Evolutionary conservation across 2,113 vertebrate genomes (phyloP).

Genomic region (Otolemur garnettii): DNA sequence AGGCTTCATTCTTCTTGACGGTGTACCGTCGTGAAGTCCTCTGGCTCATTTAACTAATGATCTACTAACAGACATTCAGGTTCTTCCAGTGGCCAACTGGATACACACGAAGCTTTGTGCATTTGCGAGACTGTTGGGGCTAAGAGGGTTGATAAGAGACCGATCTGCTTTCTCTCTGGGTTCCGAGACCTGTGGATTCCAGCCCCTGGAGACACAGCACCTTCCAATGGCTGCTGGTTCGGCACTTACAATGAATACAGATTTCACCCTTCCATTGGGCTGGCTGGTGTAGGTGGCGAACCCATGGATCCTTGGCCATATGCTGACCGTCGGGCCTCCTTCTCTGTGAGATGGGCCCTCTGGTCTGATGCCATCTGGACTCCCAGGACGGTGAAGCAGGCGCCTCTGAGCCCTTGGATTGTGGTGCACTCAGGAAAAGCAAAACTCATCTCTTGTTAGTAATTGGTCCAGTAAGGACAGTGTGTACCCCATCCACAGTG

Average conservation of each 20-base stretch:
- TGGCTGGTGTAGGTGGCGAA: not conserved
- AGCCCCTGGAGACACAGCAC: not conserved
- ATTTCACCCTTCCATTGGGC: not conserved
- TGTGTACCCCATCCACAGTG: not conserved
- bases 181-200: not conserved
- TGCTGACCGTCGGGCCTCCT: not conserved
- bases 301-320: not conserved
- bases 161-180: not conserved
- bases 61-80: not conserved
- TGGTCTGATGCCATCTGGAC: not conserved
- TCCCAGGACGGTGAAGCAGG: not conserved
- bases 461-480: not conserved
- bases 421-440: not conserved
- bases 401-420: not conserved
- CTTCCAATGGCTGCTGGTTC: not conserved
- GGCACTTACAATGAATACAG: not conserved
- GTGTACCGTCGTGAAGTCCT: conserved; percentile 16
- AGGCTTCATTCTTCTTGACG: not conserved
- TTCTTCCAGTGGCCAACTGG: not conserved
- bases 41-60: not conserved
- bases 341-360: not conserved
- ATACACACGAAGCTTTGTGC: not conserved
- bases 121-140: not conserved
- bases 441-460: not conserved
- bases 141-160: not conserved